Evolutionary conservation across 2,888 invertebrate genomes (phyloP).

Genomic region (Nysson spinosus): DNA sequence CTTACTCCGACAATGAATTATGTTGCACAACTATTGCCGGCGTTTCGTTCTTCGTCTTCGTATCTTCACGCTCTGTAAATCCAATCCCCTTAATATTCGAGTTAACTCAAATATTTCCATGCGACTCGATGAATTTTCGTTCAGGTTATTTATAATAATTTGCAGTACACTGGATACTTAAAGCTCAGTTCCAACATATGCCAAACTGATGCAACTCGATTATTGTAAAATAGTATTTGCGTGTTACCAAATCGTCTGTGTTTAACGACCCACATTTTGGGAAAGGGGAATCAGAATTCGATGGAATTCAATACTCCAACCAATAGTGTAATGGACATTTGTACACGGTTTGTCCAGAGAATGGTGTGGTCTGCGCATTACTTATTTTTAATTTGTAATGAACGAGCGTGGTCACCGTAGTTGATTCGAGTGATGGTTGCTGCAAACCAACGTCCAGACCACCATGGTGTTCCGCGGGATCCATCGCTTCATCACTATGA

Average conservation of each 20-base stretch:
- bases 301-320: not conserved
- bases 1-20: constrained; percentile 46
- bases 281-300: not conserved
- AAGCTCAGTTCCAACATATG: no score
- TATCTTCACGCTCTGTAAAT: constrained; percentile 1
- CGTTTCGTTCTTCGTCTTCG: constrained; percentile 10
- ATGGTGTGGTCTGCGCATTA: constrained; percentile 8
- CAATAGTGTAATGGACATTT: not conserved
- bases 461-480: constrained; percentile 36
- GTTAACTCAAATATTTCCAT: constrained; percentile 46
- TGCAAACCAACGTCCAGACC: constrained; percentile 31
- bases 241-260: no score
- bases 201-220: no score
- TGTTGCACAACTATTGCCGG: constrained; percentile 28
- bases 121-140: constrained; percentile 39
- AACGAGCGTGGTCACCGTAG: constrained; percentile 4
- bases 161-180: no score
- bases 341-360: not conserved
- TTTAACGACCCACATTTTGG: no score
- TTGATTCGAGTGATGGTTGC: no score
- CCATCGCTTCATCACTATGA: constrained; percentile 36
- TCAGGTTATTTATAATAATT: not conserved
- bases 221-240: no score
- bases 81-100: constrained; percentile 39
- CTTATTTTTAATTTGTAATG: constrained; percentile 25